These are phyloP conservation scores for Megalonaias nervosa DNA, from an alignment of 1,140 invertebrate species.

Conservation along the genomic window DNA sequence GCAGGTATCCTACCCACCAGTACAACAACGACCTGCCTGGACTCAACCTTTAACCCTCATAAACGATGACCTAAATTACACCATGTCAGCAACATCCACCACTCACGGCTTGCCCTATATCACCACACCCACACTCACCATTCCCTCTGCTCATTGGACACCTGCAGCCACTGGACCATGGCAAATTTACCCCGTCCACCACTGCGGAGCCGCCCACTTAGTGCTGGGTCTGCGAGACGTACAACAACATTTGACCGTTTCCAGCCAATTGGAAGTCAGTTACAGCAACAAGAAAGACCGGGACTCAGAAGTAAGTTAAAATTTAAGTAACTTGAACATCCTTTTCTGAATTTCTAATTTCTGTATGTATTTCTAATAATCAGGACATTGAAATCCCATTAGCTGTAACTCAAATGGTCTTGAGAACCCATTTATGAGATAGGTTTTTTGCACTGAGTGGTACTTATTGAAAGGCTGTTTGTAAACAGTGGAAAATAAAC, in stretches of 20 bases:
- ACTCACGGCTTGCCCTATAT: slow-evolving; percentile 45
- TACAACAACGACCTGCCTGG: slow-evolving; percentile 62
- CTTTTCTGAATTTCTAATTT: no score
- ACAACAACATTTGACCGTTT: slow-evolving; percentile 35
- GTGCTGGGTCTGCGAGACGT: slow-evolving; percentile 58
- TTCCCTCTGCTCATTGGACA: slow-evolving; percentile 49
- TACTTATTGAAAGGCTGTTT: no score
- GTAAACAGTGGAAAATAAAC: no score
- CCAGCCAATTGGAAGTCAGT: no score
- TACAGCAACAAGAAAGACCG: no score
- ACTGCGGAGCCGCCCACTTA: slow-evolving; percentile 61
- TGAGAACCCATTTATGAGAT: no score
- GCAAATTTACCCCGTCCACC: slow-evolving; percentile 55
- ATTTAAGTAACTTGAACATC: no score
- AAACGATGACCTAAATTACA: slow-evolving; percentile 29
- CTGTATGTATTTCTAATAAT: no score
- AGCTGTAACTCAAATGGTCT: no score
- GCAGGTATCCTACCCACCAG: slow-evolving; percentile 62
- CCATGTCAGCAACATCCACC: slow-evolving; percentile 13
- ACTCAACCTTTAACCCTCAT: slow-evolving; percentile 52
- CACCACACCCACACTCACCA: slow-evolving; percentile 42
- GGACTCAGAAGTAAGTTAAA: no score
- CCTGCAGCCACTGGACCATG: slow-evolving; percentile 38
- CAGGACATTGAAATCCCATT: no score
- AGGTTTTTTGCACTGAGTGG: no score